Base-by-base conservation (phyloP, 1,140 invertebrate genomes). In the Dendrolimus kikuchii region DNA sequence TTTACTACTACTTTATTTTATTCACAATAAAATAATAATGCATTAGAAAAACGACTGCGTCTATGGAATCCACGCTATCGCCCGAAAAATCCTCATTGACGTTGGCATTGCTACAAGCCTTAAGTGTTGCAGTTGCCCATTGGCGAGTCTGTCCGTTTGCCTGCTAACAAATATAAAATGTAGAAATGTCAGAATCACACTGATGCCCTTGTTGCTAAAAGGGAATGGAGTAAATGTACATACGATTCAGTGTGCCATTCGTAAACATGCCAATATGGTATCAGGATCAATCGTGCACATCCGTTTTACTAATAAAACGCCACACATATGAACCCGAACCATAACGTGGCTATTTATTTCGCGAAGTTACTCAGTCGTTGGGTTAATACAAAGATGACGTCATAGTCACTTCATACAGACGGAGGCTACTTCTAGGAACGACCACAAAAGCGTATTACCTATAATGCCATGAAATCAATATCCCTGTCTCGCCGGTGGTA, bases 181-280 rank as follows among this genome's bases (percentile, higher is more conserved):
- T 3, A 23, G 23, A 23, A 23, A 23, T 23, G 23, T 23, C 23
- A 23, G 23, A 23, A 23, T 23, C 23, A 23, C 23, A 23, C 23
- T 54, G 6, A 46, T 36, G 8, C 10, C 7, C 36, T 46, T 46
- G 10, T 38, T 6, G 38, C 38, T 46, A 37, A 37, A 56, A 59
- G 56, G 49, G 54, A 61, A 41, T 48, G 54, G 50, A 47, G 38
- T 61, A 57, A 59, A 59, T 59, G 48, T 44, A 57, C 55, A 58
- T 42, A 51, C 54, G 58, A 46, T 62, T 59, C 53, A 54, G 62
- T 58, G 62, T 68, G 65, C 65, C 64, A 72, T 77, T 77, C 81
- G 76, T 85, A 81, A 80, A 82, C 47, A 82, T 84, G 74, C 68
- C 77, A 85, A 80, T 82, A 72, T 63, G 64, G 63, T 71, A 68